Evolutionary conservation across 2,113 vertebrate species (phyloP).

Genomic region (Craseonycteris thonglongyai): DNA sequence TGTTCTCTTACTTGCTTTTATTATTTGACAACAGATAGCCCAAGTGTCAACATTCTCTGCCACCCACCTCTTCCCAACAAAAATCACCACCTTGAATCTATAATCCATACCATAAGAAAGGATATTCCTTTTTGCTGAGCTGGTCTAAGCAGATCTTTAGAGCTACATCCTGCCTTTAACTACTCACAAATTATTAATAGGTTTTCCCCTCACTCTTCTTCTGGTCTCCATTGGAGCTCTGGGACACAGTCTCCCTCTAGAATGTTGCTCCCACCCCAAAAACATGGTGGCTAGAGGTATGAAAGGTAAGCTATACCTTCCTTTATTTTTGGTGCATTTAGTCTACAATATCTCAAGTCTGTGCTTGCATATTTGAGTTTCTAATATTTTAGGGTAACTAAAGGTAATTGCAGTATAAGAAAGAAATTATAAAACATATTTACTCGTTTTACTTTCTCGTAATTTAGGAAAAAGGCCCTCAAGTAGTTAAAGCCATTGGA

Average conservation of each 20-base stretch:
- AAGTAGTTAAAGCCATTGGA: background rate
- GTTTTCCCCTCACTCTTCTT: background rate
- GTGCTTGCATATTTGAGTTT: background rate
- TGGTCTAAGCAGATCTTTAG: background rate
- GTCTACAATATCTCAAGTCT: background rate
- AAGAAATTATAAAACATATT: background rate
- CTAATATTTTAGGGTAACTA: background rate
- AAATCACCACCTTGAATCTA: background rate
- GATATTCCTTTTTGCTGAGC: background rate
- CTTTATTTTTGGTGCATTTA: background rate
- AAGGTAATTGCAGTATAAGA: background rate
- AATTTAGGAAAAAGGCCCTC: background rate
- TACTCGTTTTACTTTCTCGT: background rate
- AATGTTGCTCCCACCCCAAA: background rate
- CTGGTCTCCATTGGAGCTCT: background rate
- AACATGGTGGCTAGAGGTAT: background rate
- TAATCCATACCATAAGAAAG: background rate
- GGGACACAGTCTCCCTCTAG: background rate
- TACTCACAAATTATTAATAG: background rate
- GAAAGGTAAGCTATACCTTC: background rate
- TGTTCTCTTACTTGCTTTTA: background rate
- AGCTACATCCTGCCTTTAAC: background rate
- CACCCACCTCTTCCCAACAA: background rate
- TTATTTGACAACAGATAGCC: background rate
- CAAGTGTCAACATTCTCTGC: background rate